These are phyloP conservation scores for Sander lucioperca DNA, from an alignment of 2,113 vertebrate species.

Conservation along the genomic window DNA sequence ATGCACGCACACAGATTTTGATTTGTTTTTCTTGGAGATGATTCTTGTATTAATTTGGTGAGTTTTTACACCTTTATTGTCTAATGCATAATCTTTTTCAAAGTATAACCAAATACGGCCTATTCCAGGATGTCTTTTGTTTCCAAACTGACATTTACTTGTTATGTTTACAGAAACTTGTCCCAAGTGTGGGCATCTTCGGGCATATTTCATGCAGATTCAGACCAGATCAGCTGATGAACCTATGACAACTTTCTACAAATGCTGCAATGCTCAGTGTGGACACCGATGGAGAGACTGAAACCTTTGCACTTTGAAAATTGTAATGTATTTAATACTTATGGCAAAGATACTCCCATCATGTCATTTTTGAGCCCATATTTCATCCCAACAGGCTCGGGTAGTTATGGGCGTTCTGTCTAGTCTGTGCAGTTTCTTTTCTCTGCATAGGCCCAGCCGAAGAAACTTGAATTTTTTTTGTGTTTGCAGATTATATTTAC, in stretches of 20 bases:
- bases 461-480: neutral
- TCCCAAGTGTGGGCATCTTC: constrained; percentile 94
- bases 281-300: constrained; percentile 95
- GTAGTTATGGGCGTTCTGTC: neutral
- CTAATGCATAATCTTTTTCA: neutral
- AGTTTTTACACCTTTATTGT: neutral
- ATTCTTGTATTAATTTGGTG: neutral
- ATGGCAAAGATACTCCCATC: neutral
- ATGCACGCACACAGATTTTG: neutral
- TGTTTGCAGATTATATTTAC: neutral
- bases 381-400: neutral
- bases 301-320: constrained; percentile 27
- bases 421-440: neutral
- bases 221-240: constrained; percentile 98
- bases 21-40: neutral
- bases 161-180: constrained; percentile 87
- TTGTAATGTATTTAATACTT: neutral
- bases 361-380: neutral
- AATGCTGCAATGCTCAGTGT: constrained; percentile 93
- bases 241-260: constrained; percentile 99
- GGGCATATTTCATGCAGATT: constrained; percentile 98
- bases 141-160: constrained; percentile 5
- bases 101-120: neutral
- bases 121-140: neutral
- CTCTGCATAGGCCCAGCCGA: neutral